Evolutionary conservation across 2,888 invertebrate genomes (phyloP), one percentile per base, ranked within the genome.

Genomic region (Hypercompe scribonia): DNA sequence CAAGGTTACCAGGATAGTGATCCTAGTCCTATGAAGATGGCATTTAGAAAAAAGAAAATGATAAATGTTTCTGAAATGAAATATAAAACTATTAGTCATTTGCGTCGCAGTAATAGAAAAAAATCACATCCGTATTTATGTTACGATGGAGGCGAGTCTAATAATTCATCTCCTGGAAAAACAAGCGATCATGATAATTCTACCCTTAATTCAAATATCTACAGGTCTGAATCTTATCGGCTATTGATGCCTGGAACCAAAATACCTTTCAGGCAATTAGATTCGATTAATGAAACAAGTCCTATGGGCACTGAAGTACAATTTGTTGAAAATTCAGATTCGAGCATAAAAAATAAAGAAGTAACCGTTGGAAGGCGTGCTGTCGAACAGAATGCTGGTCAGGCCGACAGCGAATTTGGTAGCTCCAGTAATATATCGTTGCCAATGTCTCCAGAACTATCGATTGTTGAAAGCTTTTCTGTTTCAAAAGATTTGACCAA

Each of bases 1-100:
- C 92, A 92, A 81, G 93, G 92, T 3, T 94, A 95, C 78, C 90
- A 90, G 85, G 94, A 94, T 73, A 92, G 95, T 0, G 94, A 94
- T 73, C 61, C 79, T 5, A 94, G 92, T 79, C 91, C 90, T 0
- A 64, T 84, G 3, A 87, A 83, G 73, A 65, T 80, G 1, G 78
- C 78, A 64, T 46, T 78, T 8, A 89, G 75, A 65, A 88, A 83
- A 78, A 89, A 87, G 76, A 93, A 89, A 81, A 88, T 84, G 78
- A 89, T 84, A 72, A 65, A 84, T 21, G 85, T 84, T 70, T 71
- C 87, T 3, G 81, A 84, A 31, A 74, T 85, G 7, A 71, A 78
- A 28, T 71, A 81, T 66, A 89, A 85, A 81, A 84, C 80, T 4
- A 89, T 80, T 72, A 83, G 80, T 67, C 81, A 80, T 65, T 69